These are phyloP conservation scores for Cheirogaleus medius DNA, from an alignment of 2,113 vertebrate genomes.

Conservation along the genomic window DNA sequence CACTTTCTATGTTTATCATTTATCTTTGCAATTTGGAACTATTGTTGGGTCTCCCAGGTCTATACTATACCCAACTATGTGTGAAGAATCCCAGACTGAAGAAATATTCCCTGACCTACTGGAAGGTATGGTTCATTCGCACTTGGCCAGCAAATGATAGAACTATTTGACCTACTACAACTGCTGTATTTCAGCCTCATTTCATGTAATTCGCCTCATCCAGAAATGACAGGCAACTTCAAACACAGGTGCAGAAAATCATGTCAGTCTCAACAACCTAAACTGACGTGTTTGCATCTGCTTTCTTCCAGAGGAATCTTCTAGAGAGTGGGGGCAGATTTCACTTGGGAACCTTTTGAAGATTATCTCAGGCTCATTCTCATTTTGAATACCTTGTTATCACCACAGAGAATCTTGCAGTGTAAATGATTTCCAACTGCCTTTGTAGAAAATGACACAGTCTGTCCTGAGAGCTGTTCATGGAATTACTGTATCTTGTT, in stretches of 20 bases:
- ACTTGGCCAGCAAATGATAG: background rate
- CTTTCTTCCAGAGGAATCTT: constrained; percentile 55
- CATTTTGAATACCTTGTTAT: constrained; percentile 72
- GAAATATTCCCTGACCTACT: background rate
- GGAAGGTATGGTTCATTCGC: background rate
- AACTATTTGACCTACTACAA: background rate
- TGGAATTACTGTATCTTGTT: constrained; percentile 48
- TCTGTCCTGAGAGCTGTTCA: background rate
- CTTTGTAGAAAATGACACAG: constrained; percentile 44
- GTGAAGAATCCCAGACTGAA: constrained; percentile 31
- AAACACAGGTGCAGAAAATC: constrained; percentile 61
- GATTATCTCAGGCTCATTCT: constrained; percentile 48
- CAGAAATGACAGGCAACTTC: background rate
- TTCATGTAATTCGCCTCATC: background rate
- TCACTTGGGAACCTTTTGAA: constrained; percentile 64
- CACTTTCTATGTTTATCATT: background rate
- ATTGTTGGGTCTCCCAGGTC: background rate
- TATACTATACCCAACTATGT: background rate
- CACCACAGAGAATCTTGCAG: constrained; percentile 43
- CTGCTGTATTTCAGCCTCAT: background rate
- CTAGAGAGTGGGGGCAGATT: background rate
- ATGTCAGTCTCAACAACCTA: background rate
- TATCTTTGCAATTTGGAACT: background rate
- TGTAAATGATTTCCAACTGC: constrained; percentile 62
- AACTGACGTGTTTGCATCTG: constrained; percentile 11